Evolutionary conservation across 2,113 vertebrate genomes (phyloP).

Genomic region (Eleginops maclovinus): DNA sequence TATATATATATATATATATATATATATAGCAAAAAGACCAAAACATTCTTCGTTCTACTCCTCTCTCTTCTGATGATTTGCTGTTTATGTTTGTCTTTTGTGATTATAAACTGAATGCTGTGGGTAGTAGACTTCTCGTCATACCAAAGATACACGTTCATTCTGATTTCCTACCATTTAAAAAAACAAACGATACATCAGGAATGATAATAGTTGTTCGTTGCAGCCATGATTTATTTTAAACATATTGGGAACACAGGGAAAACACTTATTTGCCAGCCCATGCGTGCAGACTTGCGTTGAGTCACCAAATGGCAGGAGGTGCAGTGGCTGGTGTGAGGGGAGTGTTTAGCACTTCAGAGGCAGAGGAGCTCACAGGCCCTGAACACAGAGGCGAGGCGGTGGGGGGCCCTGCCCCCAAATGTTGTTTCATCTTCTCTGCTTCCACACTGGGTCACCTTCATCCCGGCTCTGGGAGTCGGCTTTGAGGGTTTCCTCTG

Average conservation of each 20-base stretch:
- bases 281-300: slow-evolving; percentile 14
- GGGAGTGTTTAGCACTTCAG: slow-evolving; percentile 76
- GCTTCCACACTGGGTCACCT: slow-evolving; percentile 75
- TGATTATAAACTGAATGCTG: background rate
- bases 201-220: background rate
- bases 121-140: background rate
- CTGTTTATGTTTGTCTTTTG: background rate
- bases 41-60: background rate
- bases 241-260: background rate
- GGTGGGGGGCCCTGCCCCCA: slow-evolving; percentile 76
- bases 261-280: slow-evolving; percentile 5
- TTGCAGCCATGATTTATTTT: background rate
- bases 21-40: background rate
- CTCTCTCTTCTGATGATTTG: background rate
- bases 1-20: too few species aligned
- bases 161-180: background rate
- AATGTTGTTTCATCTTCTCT: slow-evolving; percentile 83
- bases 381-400: slow-evolving; percentile 76
- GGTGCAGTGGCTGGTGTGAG: slow-evolving; percentile 61
- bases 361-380: slow-evolving; percentile 72
- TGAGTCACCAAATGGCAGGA: slow-evolving; percentile 79
- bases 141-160: background rate
- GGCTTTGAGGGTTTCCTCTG: slow-evolving; percentile 75
- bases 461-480: slow-evolving; percentile 73
- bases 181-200: background rate